These are phyloP conservation scores for Sarcophaga carnaria DNA, from an alignment of 2,888 invertebrate species.

Conservation along the genomic window DNA sequence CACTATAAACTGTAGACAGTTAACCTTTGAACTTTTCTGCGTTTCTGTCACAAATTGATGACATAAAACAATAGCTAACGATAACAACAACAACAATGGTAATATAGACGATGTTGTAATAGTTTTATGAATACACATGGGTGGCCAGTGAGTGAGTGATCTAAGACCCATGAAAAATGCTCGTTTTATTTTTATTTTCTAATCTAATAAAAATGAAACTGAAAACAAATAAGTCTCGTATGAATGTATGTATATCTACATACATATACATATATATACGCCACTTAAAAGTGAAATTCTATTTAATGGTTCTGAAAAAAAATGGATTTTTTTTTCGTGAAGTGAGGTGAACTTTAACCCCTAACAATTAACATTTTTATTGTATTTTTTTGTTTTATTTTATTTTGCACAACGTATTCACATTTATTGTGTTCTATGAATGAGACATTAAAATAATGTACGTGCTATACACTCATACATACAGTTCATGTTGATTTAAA, in stretches of 20 bases:
- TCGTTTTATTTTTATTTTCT: not conserved
- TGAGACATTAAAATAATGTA: no score
- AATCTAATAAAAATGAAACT: slow-evolving; percentile 6
- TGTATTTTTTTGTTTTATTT: not conserved
- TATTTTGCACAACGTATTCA: no score
- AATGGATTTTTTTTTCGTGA: no score
- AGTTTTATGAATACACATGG: not conserved
- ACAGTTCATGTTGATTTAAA: no score
- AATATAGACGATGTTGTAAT: not conserved
- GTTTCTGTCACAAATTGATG: not conserved
- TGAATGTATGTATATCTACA: no score
- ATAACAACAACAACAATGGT: not conserved
- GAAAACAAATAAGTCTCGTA: not conserved
- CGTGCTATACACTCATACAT: no score
- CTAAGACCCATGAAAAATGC: slow-evolving; percentile 4
- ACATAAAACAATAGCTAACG: not conserved
- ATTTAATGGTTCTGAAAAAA: not conserved
- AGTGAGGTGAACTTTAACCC: slow-evolving; percentile 57
- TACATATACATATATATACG: not conserved
- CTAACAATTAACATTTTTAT: slow-evolving; percentile 51
- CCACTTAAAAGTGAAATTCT: not conserved
- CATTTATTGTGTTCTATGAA: no score
- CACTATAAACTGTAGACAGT: not conserved
- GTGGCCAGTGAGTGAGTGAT: not conserved
- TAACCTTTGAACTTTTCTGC: not conserved